phyloP scores from a whole-genome alignment of 2,888 invertebrate genomes.

The Phaonia tiefii region DNA sequence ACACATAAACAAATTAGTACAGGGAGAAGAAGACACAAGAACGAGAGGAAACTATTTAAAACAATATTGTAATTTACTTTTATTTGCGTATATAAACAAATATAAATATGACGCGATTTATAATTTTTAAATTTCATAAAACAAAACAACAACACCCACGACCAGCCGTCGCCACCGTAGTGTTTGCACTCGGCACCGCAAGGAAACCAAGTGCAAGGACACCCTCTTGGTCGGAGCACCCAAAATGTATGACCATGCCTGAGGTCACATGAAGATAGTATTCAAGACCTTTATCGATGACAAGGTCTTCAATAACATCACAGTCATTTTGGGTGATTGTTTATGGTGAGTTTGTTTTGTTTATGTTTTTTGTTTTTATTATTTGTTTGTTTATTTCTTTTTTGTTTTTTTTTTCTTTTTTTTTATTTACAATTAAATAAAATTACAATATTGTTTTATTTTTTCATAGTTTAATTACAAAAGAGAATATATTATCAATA shows the following conservation, averaged over 20 bases:
- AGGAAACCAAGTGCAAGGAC: constrained; percentile 64
- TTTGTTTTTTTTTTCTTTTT: constrained; percentile 77
- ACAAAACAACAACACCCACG: constrained; percentile 60
- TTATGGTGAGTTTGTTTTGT: constrained; percentile 63
- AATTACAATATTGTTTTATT: constrained; percentile 79
- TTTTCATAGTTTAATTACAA: constrained; percentile 72
- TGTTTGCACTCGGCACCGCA: constrained; percentile 12
- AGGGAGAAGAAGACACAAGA: not conserved
- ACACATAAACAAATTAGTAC: constrained; percentile 17
- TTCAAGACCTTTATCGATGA: constrained; percentile 49
- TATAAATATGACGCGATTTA: constrained; percentile 63
- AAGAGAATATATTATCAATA: constrained; percentile 63
- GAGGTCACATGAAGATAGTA: constrained; percentile 44
- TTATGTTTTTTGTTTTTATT: constrained; percentile 74
- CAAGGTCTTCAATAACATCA: constrained; percentile 52
- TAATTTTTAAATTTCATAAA: constrained; percentile 15
- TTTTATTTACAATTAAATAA: constrained; percentile 80
- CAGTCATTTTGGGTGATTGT: constrained; percentile 35
- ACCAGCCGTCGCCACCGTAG: not conserved
- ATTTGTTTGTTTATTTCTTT: constrained; percentile 69
- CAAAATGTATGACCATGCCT: constrained; percentile 40
- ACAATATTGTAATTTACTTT: constrained; percentile 58
- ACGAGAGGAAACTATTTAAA: constrained; percentile 33
- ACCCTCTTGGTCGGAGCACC: constrained; percentile 41
- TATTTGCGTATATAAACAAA: constrained; percentile 51